These are phyloP conservation scores for Coryphaenoides rupestris DNA, from an alignment of 2,113 vertebrate genomes.

Conservation along the genomic window DNA sequence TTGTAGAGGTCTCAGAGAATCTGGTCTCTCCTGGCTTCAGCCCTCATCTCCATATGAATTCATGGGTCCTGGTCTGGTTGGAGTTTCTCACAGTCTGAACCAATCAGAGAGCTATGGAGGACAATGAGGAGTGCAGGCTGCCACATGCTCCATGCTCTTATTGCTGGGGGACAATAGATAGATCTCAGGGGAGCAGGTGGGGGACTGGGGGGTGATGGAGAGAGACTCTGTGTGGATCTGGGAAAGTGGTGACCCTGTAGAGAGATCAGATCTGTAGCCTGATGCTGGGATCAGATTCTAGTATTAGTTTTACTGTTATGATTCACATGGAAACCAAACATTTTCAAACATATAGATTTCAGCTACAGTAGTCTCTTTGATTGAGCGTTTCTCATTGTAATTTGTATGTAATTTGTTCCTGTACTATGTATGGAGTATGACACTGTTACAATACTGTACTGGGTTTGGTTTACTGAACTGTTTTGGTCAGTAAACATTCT, in stretches of 20 bases:
- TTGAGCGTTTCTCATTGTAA: neutral
- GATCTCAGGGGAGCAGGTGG: slow-evolving; percentile 37
- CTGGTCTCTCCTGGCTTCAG: slow-evolving; percentile 30
- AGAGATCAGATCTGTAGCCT: slow-evolving; percentile 24
- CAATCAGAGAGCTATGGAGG: slow-evolving; percentile 29
- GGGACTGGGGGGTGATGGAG: slow-evolving; percentile 23
- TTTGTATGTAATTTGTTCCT: neutral
- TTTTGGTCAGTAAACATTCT: too few relatives aligned
- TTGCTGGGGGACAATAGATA: slow-evolving; percentile 28
- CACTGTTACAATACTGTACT: too few relatives aligned
- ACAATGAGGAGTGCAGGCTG: slow-evolving; percentile 17
- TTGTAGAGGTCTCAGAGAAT: slow-evolving; percentile 38
- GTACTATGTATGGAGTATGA: neutral
- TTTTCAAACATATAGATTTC: slow-evolving; percentile 5
- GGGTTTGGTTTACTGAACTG: too few relatives aligned
- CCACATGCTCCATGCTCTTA: slow-evolving; percentile 8
- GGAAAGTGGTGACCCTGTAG: slow-evolving; percentile 7
- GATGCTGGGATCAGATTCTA: neutral
- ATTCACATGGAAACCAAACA: neutral
- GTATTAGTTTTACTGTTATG: neutral
- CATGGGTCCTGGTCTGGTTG: slow-evolving; percentile 42
- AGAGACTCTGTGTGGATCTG: slow-evolving; percentile 33
- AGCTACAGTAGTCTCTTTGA: neutral
- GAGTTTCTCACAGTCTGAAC: slow-evolving; percentile 50
- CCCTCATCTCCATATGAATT: slow-evolving; percentile 48